Conservation (phyloP, 2,797 vertebrate species). For the Sorex maritimensis region DNA sequence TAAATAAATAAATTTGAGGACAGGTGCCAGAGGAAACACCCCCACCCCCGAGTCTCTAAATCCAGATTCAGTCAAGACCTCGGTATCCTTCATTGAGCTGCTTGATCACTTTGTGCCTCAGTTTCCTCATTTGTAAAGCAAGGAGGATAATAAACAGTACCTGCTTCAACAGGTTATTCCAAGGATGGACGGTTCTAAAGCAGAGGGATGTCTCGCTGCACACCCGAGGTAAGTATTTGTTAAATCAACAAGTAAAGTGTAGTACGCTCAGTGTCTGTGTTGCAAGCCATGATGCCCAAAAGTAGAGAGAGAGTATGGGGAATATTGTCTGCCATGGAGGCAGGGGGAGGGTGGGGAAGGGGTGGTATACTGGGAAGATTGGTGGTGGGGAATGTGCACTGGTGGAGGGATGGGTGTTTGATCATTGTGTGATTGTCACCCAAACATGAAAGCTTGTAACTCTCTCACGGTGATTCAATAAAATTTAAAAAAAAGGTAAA, state of each 20-base stretch:
- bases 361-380: no score
- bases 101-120: not conserved
- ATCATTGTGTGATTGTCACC: no score
- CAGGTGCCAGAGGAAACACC: not conserved
- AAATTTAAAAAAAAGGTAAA: not conserved
- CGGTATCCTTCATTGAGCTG: not conserved
- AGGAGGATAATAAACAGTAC: not conserved
- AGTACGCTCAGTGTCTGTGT: no score
- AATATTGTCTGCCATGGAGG: no score
- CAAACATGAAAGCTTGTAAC: no score
- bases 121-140: slow-evolving; percentile 40
- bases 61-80: not conserved
- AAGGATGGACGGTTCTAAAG: slow-evolving; percentile 12
- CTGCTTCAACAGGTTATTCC: not conserved
- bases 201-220: slow-evolving; percentile 56
- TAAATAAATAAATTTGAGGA: no score
- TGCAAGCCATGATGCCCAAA: no score
- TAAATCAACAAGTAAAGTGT: slow-evolving; percentile 59
- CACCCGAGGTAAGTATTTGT: slow-evolving; percentile 63
- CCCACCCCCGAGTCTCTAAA: not conserved
- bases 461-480: no score
- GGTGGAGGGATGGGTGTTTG: no score
- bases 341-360: no score
- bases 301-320: no score
- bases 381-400: no score